A percentile compares a stretch with the other conserved stretches of the same genome.
phyloP scores from a whole-genome alignment of 2,888 invertebrate species.

The Trypoxylon attenuatum region DNA sequence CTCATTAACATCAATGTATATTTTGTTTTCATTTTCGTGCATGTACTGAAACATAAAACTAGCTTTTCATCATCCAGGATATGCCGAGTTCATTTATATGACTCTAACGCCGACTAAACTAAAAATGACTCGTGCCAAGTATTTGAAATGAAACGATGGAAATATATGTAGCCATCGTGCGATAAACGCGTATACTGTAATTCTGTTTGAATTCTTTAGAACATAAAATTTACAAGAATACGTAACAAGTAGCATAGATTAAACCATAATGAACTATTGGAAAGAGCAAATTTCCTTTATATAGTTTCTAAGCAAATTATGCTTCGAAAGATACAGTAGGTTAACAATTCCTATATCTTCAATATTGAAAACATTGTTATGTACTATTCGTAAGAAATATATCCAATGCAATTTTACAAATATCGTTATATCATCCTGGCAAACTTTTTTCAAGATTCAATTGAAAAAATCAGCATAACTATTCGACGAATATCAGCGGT shows the following conservation, averaged over 20 bases:
- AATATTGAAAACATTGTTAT: background rate
- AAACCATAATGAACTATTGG: background rate
- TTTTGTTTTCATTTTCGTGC: conserved; percentile 86
- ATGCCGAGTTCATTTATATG: background rate
- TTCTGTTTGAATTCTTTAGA: too few relatives aligned
- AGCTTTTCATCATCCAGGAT: background rate
- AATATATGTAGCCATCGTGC: too few relatives aligned
- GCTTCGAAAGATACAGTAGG: too few relatives aligned
- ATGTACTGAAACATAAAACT: conserved; percentile 79
- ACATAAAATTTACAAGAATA: background rate
- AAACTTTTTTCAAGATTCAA: background rate
- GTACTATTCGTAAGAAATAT: background rate
- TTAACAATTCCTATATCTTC: background rate
- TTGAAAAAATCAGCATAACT: background rate
- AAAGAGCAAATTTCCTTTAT: background rate
- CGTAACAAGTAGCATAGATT: background rate
- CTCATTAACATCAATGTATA: conserved; percentile 87
- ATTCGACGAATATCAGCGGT: background rate
- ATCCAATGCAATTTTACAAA: background rate
- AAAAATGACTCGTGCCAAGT: too few relatives aligned
- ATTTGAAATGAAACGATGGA: too few relatives aligned
- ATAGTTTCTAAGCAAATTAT: too few relatives aligned
- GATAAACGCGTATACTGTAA: background rate
- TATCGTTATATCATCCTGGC: background rate
- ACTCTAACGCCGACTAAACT: too few relatives aligned